phyloP scores from a whole-genome alignment of 1,140 invertebrate species.

The Drosophila saltans region DNA sequence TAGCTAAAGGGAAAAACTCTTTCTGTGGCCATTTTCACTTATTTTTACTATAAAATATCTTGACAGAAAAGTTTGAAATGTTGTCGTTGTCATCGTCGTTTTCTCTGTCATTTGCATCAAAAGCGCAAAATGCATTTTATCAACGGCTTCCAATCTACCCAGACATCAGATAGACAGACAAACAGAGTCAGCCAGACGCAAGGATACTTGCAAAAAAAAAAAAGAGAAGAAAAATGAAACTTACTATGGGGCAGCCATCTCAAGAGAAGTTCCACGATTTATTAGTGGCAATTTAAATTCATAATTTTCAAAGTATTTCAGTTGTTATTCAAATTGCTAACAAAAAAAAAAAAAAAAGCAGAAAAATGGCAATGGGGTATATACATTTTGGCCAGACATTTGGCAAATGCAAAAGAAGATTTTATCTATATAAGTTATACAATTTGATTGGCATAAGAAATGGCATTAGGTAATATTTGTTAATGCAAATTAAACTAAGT shows the following conservation, averaged over 20 bases:
- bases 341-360: not conserved
- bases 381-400: not conserved
- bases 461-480: too few relatives aligned
- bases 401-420: too few relatives aligned
- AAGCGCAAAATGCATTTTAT: slow-evolving; percentile 69
- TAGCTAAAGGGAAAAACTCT: not conserved
- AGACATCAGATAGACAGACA: slow-evolving; percentile 33
- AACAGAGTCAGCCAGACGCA: slow-evolving; percentile 12
- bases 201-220: slow-evolving; percentile 24
- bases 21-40: slow-evolving; percentile 46
- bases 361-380: not conserved
- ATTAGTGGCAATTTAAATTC: slow-evolving; percentile 75
- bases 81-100: slow-evolving; percentile 35
- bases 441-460: too few relatives aligned
- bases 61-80: slow-evolving; percentile 47
- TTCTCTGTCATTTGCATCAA: slow-evolving; percentile 51
- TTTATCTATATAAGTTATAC: slow-evolving; percentile 19
- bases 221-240: slow-evolving; percentile 34
- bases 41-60: slow-evolving; percentile 48
- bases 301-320: slow-evolving; percentile 56
- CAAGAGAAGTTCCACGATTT: slow-evolving; percentile 54
- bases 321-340: slow-evolving; percentile 61
- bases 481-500: too few relatives aligned
- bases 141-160: slow-evolving; percentile 59
- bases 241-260: slow-evolving; percentile 21